Evolutionary conservation across 2,888 invertebrate genomes (phyloP).

Genomic region (Argynnis bischoffii): DNA sequence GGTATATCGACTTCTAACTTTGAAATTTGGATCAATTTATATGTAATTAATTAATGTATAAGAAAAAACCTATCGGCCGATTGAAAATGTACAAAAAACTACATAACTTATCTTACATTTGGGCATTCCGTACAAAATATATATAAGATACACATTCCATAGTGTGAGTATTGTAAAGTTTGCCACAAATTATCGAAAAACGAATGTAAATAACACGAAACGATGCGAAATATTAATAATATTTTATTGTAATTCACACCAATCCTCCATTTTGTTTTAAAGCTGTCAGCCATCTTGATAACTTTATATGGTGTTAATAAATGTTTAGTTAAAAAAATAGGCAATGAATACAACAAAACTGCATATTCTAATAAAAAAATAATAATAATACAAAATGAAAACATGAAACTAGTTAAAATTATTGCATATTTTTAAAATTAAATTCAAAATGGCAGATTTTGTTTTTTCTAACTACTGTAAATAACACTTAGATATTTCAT

Average conservation of each 20-base stretch:
- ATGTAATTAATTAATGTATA: too few relatives aligned
- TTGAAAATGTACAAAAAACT: conserved; percentile 13
- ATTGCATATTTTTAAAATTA: neutral
- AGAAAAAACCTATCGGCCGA: conserved; percentile 17
- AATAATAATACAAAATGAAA: too few relatives aligned
- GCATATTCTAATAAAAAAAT: too few relatives aligned
- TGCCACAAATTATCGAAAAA: conserved; percentile 27
- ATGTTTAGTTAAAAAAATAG: too few relatives aligned
- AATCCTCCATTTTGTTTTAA: conserved; percentile 45
- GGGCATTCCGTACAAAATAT: conserved; percentile 39
- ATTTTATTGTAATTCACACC: conserved; percentile 10
- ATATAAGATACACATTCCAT: conserved; percentile 35
- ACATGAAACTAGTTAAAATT: too few relatives aligned
- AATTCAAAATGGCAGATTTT: conserved; percentile 7
- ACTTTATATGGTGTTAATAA: neutral
- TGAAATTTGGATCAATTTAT: too few relatives aligned
- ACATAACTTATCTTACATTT: conserved; percentile 21
- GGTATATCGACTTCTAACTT: too few relatives aligned
- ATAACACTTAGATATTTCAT: conserved; percentile 55
- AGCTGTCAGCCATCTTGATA: neutral
- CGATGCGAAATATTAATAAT: neutral
- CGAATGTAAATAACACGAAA: conserved; percentile 21
- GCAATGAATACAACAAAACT: too few relatives aligned
- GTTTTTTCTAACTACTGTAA: conserved; percentile 47
- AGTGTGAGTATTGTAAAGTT: conserved; percentile 11